phyloP scores from a whole-genome alignment of 2,797 vertebrate genomes.

The Borostomias antarcticus region DNA sequence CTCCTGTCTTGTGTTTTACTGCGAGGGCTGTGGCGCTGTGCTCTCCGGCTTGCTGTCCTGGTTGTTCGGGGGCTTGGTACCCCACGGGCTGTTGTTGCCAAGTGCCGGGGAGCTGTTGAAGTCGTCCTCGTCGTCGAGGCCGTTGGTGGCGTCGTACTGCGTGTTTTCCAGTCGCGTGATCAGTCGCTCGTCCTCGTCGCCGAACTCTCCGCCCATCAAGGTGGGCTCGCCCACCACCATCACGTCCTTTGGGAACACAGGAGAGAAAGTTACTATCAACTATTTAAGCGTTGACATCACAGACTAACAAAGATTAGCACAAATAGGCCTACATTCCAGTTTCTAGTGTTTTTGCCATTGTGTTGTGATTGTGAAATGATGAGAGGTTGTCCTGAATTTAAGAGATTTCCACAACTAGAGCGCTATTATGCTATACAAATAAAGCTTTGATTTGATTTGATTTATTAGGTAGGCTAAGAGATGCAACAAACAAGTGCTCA shows the following conservation, averaged over 20 bases:
- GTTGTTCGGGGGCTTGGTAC: slow-evolving; percentile 88
- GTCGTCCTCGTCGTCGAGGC: slow-evolving; percentile 97
- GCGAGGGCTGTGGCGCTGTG: slow-evolving; percentile 90
- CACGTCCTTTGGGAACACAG: slow-evolving; percentile 87
- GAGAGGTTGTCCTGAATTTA: not conserved
- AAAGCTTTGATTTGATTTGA: no score
- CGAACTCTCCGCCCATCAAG: slow-evolving; percentile 98
- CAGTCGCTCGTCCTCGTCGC: slow-evolving; percentile 98
- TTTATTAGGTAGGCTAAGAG: no score
- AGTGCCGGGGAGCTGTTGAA: slow-evolving; percentile 95
- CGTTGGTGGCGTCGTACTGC: slow-evolving; percentile 97
- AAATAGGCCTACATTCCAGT: no score
- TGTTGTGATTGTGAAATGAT: not conserved
- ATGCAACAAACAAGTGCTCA: no score
- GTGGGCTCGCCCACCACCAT: slow-evolving; percentile 99
- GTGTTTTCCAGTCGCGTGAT: slow-evolving; percentile 99
- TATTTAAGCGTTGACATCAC: no score
- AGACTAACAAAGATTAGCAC: not conserved
- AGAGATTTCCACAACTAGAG: not conserved
- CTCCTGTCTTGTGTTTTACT: slow-evolving; percentile 66
- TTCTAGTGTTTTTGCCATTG: no score
- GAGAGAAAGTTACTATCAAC: not conserved
- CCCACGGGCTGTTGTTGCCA: slow-evolving; percentile 94
- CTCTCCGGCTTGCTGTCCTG: slow-evolving; percentile 96
- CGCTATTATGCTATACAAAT: not conserved